These are phyloP conservation scores for Agapornis canus DNA, from an alignment of 2,797 vertebrate species.

Conservation along the genomic window DNA sequence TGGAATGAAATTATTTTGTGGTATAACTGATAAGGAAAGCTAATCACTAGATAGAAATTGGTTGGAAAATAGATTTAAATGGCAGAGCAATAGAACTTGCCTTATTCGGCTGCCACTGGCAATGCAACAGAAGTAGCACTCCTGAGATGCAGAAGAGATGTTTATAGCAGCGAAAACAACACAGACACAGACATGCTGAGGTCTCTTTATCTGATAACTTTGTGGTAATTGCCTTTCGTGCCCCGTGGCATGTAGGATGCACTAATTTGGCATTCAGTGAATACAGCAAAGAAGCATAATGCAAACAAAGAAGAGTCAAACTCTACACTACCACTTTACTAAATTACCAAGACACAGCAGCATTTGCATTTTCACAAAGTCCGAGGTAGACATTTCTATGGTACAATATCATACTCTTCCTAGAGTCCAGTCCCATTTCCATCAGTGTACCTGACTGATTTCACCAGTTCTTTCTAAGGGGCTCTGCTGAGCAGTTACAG, in stretches of 20 bases:
- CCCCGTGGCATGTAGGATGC: constrained; percentile 50
- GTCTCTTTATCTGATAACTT: constrained; percentile 67
- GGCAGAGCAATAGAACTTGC: constrained; percentile 34
- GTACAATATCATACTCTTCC: neutral
- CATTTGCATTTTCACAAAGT: neutral
- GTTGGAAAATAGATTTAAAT: constrained; percentile 66
- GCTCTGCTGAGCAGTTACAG: neutral
- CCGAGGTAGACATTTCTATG: neutral
- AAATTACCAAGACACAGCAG: neutral
- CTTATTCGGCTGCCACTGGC: constrained; percentile 39
- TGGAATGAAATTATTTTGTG: constrained; percentile 46
- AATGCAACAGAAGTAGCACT: constrained; percentile 49
- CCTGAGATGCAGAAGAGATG: constrained; percentile 47
- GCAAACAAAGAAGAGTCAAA: constrained; percentile 39
- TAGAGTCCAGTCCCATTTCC: neutral
- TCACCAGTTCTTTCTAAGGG: neutral
- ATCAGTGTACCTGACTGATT: neutral
- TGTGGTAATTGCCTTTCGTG: constrained; percentile 64
- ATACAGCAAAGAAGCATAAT: constrained; percentile 9
- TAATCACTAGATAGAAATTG: constrained; percentile 59
- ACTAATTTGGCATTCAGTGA: constrained; percentile 61
- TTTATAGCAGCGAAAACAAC: constrained; percentile 57
- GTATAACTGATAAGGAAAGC: constrained; percentile 44
- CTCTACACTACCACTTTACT: neutral
- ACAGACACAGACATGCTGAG: constrained; percentile 52